phyloP scores from a whole-genome alignment of 2,888 invertebrate genomes.

The Sipha maydis region DNA sequence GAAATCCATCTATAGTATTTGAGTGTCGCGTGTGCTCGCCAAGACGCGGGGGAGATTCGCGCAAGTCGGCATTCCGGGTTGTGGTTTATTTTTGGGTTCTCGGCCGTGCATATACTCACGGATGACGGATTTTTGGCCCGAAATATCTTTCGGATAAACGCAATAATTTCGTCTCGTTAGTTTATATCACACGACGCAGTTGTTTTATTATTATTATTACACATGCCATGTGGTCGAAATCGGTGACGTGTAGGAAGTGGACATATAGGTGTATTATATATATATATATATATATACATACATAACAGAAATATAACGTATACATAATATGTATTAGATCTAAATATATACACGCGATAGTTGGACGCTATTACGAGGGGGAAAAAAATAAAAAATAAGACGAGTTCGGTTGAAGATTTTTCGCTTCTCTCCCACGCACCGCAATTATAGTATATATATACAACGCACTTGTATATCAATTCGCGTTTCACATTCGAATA shows the following conservation, averaged over 20 bases:
- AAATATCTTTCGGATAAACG: not conserved
- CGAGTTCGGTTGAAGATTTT: not conserved
- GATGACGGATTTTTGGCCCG: not conserved
- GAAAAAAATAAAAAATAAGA: not conserved
- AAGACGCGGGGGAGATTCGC: not conserved
- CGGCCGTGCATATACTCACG: not conserved
- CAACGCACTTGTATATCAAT: not conserved
- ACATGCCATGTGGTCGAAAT: not conserved
- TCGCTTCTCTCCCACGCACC: not conserved
- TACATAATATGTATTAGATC: no score
- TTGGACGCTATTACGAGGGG: not conserved
- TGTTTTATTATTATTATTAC: not conserved
- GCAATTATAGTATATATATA: not conserved
- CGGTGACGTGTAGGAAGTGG: not conserved
- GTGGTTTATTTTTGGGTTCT: not conserved
- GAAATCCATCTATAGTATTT: not conserved
- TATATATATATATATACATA: not conserved
- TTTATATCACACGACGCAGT: not conserved
- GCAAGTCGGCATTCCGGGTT: not conserved
- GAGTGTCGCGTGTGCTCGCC: not conserved
- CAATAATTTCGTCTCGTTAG: not conserved
- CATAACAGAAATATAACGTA: no score
- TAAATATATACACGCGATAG: not conserved
- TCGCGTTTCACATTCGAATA: not conserved
- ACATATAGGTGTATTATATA: not conserved